Percentiles rank a stretch among this genome's conserved stretches.
These are phyloP conservation scores for Momotus momota DNA, from an alignment of 2,797 vertebrate genomes.

Conservation along the genomic window DNA sequence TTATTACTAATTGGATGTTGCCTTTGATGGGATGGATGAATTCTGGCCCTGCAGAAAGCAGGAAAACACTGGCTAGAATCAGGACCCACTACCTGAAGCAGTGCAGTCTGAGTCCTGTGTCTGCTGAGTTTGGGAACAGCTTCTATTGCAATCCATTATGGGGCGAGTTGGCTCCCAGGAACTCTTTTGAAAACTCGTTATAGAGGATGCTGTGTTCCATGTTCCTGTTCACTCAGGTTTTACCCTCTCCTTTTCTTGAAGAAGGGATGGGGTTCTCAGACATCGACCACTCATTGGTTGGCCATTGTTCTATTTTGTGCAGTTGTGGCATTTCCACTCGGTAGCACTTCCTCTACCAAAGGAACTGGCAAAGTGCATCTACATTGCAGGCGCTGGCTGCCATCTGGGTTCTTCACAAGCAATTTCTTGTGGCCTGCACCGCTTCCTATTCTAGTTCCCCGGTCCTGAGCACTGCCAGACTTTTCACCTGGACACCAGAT, in stretches of 20 bases:
- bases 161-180: not conserved
- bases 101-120: not conserved
- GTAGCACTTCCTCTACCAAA: not conserved
- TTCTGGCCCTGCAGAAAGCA: not conserved
- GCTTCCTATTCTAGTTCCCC: not conserved
- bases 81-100: not conserved
- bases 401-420: not conserved
- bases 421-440: not conserved
- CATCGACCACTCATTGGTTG: fast-evolving
- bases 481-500: not conserved
- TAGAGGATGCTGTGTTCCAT: fast-evolving
- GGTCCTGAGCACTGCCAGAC: not conserved
- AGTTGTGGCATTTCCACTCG: fast-evolving
- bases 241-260: not conserved
- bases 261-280: not conserved
- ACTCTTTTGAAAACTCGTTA: not conserved
- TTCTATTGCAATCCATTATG: fast-evolving
- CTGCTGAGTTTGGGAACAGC: not conserved
- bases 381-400: fast-evolving
- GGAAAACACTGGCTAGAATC: not conserved
- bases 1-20: too few species aligned
- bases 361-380: fast-evolving
- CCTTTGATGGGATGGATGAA: not conserved
- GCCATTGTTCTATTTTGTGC: fast-evolving
- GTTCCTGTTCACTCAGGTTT: not conserved